phyloP scores from a whole-genome alignment of 2,888 invertebrate species.

The Ectemnius cavifrons region DNA sequence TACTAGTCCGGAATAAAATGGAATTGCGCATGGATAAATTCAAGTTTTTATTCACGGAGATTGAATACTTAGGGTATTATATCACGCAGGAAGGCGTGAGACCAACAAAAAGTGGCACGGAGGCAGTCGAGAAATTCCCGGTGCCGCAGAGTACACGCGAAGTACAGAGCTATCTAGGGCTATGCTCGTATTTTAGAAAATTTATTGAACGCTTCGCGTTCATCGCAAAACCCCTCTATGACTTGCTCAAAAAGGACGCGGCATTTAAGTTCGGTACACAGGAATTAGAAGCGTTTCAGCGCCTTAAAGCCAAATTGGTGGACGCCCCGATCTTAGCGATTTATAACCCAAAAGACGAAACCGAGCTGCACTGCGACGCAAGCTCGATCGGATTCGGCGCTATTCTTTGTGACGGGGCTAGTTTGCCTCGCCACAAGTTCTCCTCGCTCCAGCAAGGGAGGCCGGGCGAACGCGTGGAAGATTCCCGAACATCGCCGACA shows the following conservation, averaged over 20 bases:
- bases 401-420: no score
- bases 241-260: constrained; percentile 50
- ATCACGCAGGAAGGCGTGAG: constrained; percentile 48
- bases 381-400: no score
- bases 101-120: constrained; percentile 46
- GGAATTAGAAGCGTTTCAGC: constrained; percentile 54
- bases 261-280: constrained; percentile 54
- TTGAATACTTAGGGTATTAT: constrained; percentile 57
- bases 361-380: no score
- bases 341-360: no score
- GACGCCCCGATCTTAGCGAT: constrained; percentile 20
- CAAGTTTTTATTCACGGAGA: constrained; percentile 43
- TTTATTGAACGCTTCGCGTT: constrained; percentile 55
- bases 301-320: constrained; percentile 49
- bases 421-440: no score
- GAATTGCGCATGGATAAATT: constrained; percentile 49
- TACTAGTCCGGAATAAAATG: constrained; percentile 2
- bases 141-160: constrained; percentile 49
- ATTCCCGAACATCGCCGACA: no score
- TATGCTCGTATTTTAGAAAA: constrained; percentile 62
- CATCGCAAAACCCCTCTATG: constrained; percentile 65
- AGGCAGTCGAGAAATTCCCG: constrained; percentile 53
- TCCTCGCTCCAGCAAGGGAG: no score
- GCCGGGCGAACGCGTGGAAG: no score
- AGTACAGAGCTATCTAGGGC: constrained; percentile 60